Evolutionary conservation across 30 jellyfish, hydroid and myxozoan genomes (phyloP), one percentile per base, ranked within the genome.

Genomic region (Catostylus mosaicus): DNA sequence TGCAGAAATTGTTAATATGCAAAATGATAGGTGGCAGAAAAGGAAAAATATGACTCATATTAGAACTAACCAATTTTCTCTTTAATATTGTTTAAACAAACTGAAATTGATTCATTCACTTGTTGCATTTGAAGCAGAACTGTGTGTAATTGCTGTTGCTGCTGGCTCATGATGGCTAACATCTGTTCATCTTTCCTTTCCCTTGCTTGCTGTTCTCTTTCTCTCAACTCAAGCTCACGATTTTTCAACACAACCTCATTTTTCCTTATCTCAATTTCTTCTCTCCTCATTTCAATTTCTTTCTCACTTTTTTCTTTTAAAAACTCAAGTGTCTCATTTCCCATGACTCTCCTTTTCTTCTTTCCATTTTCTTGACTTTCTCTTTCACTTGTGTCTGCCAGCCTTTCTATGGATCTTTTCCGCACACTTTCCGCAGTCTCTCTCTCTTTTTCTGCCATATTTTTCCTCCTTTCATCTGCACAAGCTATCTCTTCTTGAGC

Each of bases 371-470:
- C 77, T 30, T 22, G 48, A 8, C 45, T 45, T 36, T 67, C 36
- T 35, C 70, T 67, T 14, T 48, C 60, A 18, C 57, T 43, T 24
- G 70, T 80, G 59, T 33, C 75, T 43, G 68, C 40, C 67, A 70
- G 16, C 31, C 67, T 22, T 47, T 45, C 78, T 78, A 27, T 47
- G 23, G 77, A 47, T 10, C 35, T 47, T 51, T 80, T 65, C 40
- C 77, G 34, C 1, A 82, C 38, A 33, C 73, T 77, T 43, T 68
- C 85, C 11, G 85, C 92, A 5, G 57, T 38, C 46, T 66, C 78
- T 47, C 34, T 69, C 30, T 67, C 67, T 11, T 30, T 38, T 43
- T 40, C 38, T 30, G 51, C 16, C 48, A 22, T 26, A 27, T 37
- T 30, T 23, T 30, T 70, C 67, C 64, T 80, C 3, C 38, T 63